Base-by-base conservation (phyloP, 2,113 vertebrate species). In the Paralichthys olivaceus region DNA sequence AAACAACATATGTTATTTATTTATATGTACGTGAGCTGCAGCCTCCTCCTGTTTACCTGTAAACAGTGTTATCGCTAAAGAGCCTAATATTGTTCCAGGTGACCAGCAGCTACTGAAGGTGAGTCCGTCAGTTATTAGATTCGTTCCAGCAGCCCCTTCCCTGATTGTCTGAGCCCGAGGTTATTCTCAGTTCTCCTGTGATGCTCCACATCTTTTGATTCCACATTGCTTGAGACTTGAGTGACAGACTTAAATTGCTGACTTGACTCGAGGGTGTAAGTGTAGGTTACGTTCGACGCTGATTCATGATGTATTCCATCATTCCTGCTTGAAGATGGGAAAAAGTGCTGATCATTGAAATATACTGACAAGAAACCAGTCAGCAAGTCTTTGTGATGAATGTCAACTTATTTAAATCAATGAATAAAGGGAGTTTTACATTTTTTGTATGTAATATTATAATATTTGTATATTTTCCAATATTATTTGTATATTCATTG, bases 211-310 rank as follows among this genome's bases (percentile, higher is more conserved):
- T 64, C 40, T 43, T 72, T 62, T 53, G 23, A 69, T 63, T 47
- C 32, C 43, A 77, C 51, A 49, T 47, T 55, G 72, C 61, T 40
- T 11, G 60, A 0, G 17, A 43, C 5, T n/a, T 72, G 59, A 80
- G 29, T 76, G 72, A 65, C 37, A 12, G 37, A 12, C 37, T 40
- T 9, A 40, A 40, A 40, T 3, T 40, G 37, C 37, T 40, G 37
- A 40, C 0, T 40, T 40, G 37, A 40, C 11, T 40, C 2, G 37
- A 13, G 37, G 37, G 37, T 40, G 12, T 40, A 12, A 40, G 37
- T 40, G 37, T 11, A 40, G 37, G 11, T 40, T 11, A 40, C 9
- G 37, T 13, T 40, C 37, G 12, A 13, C 37, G 37, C 12, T 40
- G 37, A 40, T 40, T 40, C 37, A 4, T 40, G 37, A 40, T 40